These are phyloP conservation scores for Phoxinus phoxinus DNA, from an alignment of 2,113 vertebrate genomes.

Conservation along the genomic window DNA sequence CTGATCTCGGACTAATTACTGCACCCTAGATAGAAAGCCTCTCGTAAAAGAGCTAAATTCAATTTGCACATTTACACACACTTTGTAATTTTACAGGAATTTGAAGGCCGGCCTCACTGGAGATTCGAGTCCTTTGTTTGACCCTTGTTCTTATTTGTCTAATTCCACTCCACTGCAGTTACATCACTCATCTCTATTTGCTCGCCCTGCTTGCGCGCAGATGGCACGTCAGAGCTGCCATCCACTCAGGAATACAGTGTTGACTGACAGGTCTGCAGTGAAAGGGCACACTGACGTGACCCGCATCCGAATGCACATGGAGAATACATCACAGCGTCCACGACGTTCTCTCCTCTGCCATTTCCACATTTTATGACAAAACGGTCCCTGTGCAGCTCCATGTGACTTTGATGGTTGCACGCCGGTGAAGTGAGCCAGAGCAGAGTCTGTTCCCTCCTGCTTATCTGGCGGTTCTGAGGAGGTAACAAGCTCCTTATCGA, in stretches of 20 bases:
- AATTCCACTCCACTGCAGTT: constrained; percentile 24
- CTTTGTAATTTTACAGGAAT: neutral
- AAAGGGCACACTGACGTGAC: constrained; percentile 79
- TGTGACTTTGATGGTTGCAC: constrained; percentile 22
- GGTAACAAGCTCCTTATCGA: constrained; percentile 76
- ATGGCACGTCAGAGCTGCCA: constrained; percentile 50
- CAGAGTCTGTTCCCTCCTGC: constrained; percentile 34
- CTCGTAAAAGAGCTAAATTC: neutral
- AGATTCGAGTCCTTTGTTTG: neutral
- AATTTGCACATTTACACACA: neutral
- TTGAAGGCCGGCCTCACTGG: neutral
- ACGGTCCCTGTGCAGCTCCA: constrained; percentile 17
- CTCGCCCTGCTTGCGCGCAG: neutral
- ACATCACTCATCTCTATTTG: constrained; percentile 31
- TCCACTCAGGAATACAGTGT: constrained; percentile 75
- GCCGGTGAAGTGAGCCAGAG: neutral
- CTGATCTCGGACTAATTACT: neutral
- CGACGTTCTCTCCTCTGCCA: constrained; percentile 45
- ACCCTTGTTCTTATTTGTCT: constrained; percentile 28
- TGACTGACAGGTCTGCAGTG: constrained; percentile 75
- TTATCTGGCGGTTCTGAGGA: constrained; percentile 74
- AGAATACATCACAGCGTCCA: constrained; percentile 44
- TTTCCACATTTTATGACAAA: constrained; percentile 24
- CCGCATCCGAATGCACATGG: constrained; percentile 63
- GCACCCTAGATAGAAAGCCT: neutral